Conservation (phyloP, 2,113 vertebrate genomes). For the Anolis carolinensis region DNA sequence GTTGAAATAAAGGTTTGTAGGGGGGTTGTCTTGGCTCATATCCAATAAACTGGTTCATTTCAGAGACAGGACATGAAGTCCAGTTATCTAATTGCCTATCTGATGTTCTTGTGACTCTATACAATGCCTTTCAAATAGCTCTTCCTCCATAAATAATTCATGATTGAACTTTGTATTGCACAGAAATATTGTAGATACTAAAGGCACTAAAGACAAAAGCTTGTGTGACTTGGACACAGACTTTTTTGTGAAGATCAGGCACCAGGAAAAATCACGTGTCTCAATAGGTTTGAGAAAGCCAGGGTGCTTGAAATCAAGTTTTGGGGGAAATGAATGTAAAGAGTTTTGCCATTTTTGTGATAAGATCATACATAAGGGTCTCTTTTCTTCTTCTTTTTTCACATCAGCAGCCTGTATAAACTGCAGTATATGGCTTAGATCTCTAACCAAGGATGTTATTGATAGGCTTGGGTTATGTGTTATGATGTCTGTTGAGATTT, state of each 20-base stretch:
- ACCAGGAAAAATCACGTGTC: background rate
- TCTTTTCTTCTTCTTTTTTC: background rate
- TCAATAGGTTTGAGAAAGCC: background rate
- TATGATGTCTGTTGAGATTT: background rate
- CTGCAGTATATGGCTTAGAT: background rate
- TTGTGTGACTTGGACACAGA: background rate
- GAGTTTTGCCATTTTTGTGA: background rate
- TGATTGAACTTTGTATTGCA: background rate
- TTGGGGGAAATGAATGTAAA: background rate
- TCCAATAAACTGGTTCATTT: slow-evolving; percentile 1
- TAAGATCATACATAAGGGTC: background rate
- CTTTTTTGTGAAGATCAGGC: background rate
- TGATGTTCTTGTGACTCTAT: background rate
- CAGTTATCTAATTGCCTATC: background rate
- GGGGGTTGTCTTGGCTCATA: background rate
- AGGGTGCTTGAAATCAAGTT: slow-evolving; percentile 1
- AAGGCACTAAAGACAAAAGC: background rate
- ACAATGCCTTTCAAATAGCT: background rate
- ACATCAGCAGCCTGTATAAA: background rate
- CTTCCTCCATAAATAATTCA: slow-evolving; percentile 17
- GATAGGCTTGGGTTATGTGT: background rate
- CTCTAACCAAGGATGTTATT: background rate
- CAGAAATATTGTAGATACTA: background rate
- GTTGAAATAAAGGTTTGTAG: background rate
- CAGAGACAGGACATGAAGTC: background rate